Percentiles rank a stretch among this genome's conserved stretches.
phyloP scores from a whole-genome alignment of 1,140 invertebrate species.

The Drosophila kurseongensis region DNA sequence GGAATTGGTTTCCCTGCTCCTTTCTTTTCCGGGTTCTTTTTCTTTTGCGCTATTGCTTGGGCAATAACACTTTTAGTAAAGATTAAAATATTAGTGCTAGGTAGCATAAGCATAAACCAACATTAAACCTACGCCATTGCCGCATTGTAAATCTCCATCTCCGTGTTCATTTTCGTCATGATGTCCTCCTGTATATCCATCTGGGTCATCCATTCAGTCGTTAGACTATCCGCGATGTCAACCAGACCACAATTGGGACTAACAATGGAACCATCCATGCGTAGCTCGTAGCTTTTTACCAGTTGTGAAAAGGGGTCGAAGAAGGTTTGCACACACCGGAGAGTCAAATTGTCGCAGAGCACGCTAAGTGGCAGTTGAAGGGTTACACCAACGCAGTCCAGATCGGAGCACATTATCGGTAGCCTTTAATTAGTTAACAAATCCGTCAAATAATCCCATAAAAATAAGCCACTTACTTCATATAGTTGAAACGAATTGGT shows the following conservation, averaged over 20 bases:
- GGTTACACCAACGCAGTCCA: constrained; percentile 33
- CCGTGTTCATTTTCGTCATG: constrained; percentile 28
- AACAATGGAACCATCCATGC: background rate
- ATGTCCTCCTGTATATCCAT: constrained; percentile 46
- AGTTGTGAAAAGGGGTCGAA: constrained; percentile 67
- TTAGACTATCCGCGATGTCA: constrained; percentile 59
- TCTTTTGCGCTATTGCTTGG: background rate
- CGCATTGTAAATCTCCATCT: constrained; percentile 31
- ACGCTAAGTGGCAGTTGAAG: constrained; percentile 61
- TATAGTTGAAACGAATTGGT: constrained; percentile 51
- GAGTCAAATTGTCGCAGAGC: constrained; percentile 59
- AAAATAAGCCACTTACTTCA: constrained; percentile 45
- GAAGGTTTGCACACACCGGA: constrained; percentile 61
- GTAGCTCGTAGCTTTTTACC: constrained; percentile 44
- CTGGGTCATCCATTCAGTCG: constrained; percentile 64
- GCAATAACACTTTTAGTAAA: background rate
- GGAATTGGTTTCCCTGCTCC: background rate
- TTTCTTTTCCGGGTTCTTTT: background rate
- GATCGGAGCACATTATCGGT: constrained; percentile 50
- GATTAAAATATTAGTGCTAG: background rate
- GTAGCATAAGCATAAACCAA: no score
- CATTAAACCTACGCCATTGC: constrained; percentile 27
- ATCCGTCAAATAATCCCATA: background rate
- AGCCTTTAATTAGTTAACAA: constrained; percentile 21
- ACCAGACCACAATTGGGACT: constrained; percentile 54